Percentiles rank a stretch among this genome's conserved stretches.
Evolutionary conservation across 2,797 vertebrate species (phyloP).

Genomic region (Falco columbarius): DNA sequence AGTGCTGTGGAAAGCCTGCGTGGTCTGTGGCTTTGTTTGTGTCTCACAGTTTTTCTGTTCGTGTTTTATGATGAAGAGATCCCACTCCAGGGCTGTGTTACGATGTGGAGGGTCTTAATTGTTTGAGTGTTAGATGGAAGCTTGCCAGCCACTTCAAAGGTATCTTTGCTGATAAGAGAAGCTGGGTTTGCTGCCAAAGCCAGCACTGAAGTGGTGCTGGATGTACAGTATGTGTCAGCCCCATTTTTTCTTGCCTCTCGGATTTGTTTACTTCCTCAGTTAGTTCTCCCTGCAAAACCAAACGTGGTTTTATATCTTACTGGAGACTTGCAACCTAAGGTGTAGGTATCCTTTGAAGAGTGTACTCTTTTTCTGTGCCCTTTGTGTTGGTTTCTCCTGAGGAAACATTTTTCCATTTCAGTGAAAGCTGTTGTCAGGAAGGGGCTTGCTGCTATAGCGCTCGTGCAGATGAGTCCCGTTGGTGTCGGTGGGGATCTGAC

Average conservation of each 20-base stretch:
- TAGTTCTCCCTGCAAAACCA: background rate
- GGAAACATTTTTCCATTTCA: fast-evolving
- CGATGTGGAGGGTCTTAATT: slow-evolving; percentile 35
- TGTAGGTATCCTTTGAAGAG: background rate
- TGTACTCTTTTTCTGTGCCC: fast-evolving
- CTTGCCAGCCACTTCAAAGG: slow-evolving; percentile 64
- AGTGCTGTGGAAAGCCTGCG: background rate
- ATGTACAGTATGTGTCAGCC: background rate
- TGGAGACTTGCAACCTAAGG: background rate
- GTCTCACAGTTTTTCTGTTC: background rate
- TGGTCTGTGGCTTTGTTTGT: background rate
- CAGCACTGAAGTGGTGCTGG: slow-evolving; percentile 13
- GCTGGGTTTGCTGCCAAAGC: slow-evolving; percentile 52
- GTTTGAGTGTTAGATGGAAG: slow-evolving; percentile 36
- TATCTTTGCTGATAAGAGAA: slow-evolving; percentile 55
- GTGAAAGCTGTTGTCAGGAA: background rate
- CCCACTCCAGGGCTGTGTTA: slow-evolving; percentile 26
- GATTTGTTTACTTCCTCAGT: background rate
- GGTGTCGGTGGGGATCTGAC: background rate
- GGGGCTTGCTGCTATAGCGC: background rate
- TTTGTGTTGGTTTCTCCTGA: background rate
- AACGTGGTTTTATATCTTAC: fast-evolving
- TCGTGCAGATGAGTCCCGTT: fast-evolving
- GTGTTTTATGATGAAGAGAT: slow-evolving; percentile 28
- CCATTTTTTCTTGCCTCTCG: background rate